These are phyloP conservation scores for Melanotaenia nigrans DNA, from an alignment of 2,797 vertebrate species.

Conservation along the genomic window DNA sequence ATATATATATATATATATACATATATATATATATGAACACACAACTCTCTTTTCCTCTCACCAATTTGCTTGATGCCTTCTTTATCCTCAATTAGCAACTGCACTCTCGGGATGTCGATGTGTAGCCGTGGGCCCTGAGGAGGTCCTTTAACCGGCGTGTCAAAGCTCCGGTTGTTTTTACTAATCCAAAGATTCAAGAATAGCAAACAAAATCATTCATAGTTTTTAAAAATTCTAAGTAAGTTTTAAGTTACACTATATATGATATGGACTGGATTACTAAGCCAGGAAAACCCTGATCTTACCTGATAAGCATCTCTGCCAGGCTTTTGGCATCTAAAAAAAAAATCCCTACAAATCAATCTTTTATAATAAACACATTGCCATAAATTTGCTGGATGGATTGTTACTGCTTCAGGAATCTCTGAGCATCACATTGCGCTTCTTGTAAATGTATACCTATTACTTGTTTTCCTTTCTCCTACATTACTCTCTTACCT, in stretches of 20 bases:
- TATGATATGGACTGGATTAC: neutral
- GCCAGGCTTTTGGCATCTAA: slow-evolving; percentile 98
- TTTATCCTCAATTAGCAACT: slow-evolving; percentile 99
- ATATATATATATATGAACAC: neutral
- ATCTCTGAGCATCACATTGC: neutral
- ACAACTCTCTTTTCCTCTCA: slow-evolving; percentile 76
- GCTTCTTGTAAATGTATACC: slow-evolving; percentile 5
- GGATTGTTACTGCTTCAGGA: slow-evolving; percentile 9
- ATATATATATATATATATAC: neutral
- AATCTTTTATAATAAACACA: slow-evolving; percentile 29
- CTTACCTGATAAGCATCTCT: slow-evolving; percentile 98
- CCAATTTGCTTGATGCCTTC: slow-evolving; percentile 99
- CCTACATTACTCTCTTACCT: slow-evolving; percentile 80
- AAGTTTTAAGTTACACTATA: neutral
- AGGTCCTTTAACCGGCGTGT: slow-evolving; percentile 98
- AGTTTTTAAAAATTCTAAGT: slow-evolving; percentile 19
- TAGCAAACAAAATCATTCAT: slow-evolving; percentile 37
- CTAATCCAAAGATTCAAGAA: slow-evolving; percentile 78
- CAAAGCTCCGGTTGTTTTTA: slow-evolving; percentile 99
- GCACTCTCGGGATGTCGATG: slow-evolving; percentile 97
- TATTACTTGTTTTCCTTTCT: neutral
- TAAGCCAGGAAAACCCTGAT: neutral
- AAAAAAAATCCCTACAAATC: slow-evolving; percentile 23
- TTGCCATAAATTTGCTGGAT: neutral
- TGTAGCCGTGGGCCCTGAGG: slow-evolving; percentile 97